Evolutionary conservation across 2,113 vertebrate species (phyloP).

Genomic region (Pica pica): DNA sequence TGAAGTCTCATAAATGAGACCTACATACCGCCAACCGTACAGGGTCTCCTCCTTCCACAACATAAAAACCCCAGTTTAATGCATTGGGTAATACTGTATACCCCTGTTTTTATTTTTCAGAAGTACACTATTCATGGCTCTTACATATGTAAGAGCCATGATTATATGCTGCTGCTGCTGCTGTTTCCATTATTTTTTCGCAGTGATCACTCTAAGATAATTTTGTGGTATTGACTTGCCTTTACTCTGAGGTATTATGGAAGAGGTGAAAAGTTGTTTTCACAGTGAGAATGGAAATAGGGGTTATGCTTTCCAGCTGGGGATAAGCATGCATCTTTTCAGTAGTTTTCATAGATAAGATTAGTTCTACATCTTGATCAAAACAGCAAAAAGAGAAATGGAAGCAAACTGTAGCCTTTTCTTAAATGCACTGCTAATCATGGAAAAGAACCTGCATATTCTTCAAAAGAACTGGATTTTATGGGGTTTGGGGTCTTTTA

Average conservation of each 20-base stretch:
- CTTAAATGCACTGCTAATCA: background rate
- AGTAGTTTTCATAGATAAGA: background rate
- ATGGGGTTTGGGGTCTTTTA: background rate
- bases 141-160: background rate
- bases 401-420: background rate
- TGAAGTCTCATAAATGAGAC: background rate
- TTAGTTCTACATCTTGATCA: background rate
- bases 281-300: background rate
- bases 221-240: background rate
- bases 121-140: background rate
- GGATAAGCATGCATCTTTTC: background rate
- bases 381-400: background rate
- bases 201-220: background rate
- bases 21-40: rapidly evolving
- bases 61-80: background rate
- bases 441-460: background rate
- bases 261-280: background rate
- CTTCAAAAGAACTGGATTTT: background rate
- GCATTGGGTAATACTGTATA: background rate
- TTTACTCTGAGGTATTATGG: background rate
- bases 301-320: background rate
- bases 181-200: background rate
- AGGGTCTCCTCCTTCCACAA: background rate
- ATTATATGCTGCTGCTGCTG: background rate
- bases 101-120: background rate